Percentiles rank a stretch among this genome's conserved stretches.
phyloP scores from a whole-genome alignment of 2,113 vertebrate genomes.

The Rattus rattus region DNA sequence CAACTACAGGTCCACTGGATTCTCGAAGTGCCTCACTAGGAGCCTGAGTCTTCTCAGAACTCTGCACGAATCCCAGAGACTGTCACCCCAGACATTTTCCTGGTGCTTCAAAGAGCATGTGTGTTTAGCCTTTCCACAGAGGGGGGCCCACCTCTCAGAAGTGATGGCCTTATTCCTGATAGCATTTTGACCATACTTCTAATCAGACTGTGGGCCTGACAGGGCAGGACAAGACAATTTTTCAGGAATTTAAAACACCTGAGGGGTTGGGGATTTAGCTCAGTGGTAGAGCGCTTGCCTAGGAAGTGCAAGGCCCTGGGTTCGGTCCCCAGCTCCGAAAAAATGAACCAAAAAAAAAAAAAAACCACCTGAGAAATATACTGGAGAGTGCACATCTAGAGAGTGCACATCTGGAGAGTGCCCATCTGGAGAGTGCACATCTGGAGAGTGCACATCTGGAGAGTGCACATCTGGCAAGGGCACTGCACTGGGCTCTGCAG shows the following conservation, averaged over 20 bases:
- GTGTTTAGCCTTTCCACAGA: background rate
- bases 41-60: background rate
- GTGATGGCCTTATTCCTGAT: background rate
- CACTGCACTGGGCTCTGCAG: background rate
- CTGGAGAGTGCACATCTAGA: background rate
- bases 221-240: background rate
- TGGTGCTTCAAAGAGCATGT: background rate
- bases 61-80: background rate
- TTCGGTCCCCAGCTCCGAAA: too few relatives aligned
- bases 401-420: background rate
- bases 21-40: too few relatives aligned
- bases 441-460: background rate
- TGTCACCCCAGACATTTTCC: background rate
- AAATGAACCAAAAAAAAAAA: too few relatives aligned
- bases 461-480: background rate
- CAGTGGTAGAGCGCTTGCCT: too few relatives aligned
- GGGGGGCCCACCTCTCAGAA: rapidly evolving
- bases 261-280: too few relatives aligned
- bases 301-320: too few relatives aligned
- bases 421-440: background rate
- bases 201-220: background rate
- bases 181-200: background rate
- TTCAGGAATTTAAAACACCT: background rate
- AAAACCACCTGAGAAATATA: background rate
- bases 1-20: background rate